Evolutionary conservation across 1,140 invertebrate species (phyloP).

Genomic region (Calephelis nemesis): DNA sequence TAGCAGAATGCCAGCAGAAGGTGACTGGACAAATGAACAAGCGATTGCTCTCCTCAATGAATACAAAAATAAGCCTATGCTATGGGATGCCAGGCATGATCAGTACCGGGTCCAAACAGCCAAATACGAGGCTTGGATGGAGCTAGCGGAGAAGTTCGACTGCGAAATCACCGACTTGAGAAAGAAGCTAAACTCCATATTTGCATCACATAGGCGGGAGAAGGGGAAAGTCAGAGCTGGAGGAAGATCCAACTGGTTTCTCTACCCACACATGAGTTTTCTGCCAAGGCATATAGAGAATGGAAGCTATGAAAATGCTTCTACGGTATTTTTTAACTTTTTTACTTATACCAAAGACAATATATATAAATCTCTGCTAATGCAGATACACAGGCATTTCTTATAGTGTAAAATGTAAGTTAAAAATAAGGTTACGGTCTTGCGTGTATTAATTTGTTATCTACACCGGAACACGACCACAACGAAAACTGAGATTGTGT

Average conservation of each 20-base stretch:
- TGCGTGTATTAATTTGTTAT: too few species aligned
- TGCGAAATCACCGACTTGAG: slow-evolving; percentile 56
- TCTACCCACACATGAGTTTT: slow-evolving; percentile 56
- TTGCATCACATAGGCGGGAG: slow-evolving; percentile 65
- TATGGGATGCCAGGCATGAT: slow-evolving; percentile 56
- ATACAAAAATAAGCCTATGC: slow-evolving; percentile 43
- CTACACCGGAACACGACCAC: too few species aligned
- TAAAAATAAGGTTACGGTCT: too few species aligned
- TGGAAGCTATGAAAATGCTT: neutral
- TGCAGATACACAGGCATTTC: too few species aligned
- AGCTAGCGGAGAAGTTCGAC: slow-evolving; percentile 51
- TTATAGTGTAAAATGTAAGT: too few species aligned
- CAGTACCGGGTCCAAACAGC: slow-evolving; percentile 47
- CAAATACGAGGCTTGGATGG: slow-evolving; percentile 61
- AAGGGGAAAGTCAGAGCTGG: slow-evolving; percentile 53
- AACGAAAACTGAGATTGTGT: too few species aligned
- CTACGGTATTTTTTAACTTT: slow-evolving; percentile 20
- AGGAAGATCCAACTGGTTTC: slow-evolving; percentile 54
- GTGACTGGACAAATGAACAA: slow-evolving; percentile 56
- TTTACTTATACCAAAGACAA: too few species aligned
- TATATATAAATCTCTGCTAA: too few species aligned
- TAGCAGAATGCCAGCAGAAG: slow-evolving; percentile 4
- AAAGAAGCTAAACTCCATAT: slow-evolving; percentile 66
- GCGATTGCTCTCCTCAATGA: slow-evolving; percentile 49
- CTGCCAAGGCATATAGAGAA: slow-evolving; percentile 50